phyloP scores from a whole-genome alignment of 2,797 vertebrate species.

The Crenichthys baileyi region DNA sequence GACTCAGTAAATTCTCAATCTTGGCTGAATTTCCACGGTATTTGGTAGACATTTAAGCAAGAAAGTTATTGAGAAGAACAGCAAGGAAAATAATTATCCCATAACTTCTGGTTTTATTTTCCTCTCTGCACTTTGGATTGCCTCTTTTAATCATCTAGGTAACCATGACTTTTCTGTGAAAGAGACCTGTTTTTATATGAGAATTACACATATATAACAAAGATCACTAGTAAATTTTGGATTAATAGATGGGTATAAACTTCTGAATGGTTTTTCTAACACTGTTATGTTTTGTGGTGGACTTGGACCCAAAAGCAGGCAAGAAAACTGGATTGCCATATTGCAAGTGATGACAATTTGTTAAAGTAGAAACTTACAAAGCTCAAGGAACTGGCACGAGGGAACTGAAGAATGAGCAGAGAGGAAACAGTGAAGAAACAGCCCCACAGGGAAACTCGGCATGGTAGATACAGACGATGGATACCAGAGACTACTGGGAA shows the following conservation, averaged over 20 bases:
- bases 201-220: slow-evolving; percentile 1
- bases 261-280: neutral
- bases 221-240: neutral
- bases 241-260: neutral
- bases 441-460: neutral
- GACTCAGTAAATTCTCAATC: slow-evolving; percentile 54
- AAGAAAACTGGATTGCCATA: neutral
- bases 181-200: slow-evolving; percentile 2
- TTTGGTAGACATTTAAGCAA: slow-evolving; percentile 34
- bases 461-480: neutral
- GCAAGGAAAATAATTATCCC: slow-evolving; percentile 24
- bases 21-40: slow-evolving; percentile 45
- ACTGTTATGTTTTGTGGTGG: neutral
- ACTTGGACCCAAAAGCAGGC: neutral
- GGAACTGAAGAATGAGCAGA: neutral
- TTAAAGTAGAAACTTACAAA: neutral
- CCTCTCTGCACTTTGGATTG: slow-evolving; percentile 8
- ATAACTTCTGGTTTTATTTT: slow-evolving; percentile 19
- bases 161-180: neutral
- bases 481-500: neutral
- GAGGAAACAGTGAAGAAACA: no score
- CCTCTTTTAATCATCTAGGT: slow-evolving; percentile 13
- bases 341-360: neutral
- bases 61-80: slow-evolving; percentile 17
- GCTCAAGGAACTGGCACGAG: neutral